A percentile compares a stretch with the other conserved stretches of the same genome.
These are phyloP conservation scores for Sternarchorhynchus goeldii DNA, from an alignment of 2,797 vertebrate genomes.

Conservation along the genomic window DNA sequence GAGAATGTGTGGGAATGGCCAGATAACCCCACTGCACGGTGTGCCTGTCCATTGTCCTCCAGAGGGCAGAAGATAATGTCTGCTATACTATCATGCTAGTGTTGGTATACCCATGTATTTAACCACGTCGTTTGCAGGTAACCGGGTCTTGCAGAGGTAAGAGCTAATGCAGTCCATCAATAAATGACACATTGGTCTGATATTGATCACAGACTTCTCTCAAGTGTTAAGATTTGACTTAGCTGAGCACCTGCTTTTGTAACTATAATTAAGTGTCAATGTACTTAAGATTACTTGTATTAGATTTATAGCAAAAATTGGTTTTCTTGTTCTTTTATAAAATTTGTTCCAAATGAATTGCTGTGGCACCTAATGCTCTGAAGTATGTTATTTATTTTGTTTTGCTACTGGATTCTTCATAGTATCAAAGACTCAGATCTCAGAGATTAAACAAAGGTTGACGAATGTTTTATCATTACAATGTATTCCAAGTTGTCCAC, in stretches of 20 bases:
- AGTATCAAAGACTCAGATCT: no score
- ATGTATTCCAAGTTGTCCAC: no score
- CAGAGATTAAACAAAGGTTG: no score
- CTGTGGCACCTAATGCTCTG: no score
- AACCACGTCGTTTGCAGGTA: slow-evolving; percentile 66
- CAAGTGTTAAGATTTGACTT: slow-evolving; percentile 5
- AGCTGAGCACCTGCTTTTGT: slow-evolving; percentile 10
- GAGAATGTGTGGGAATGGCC: slow-evolving; percentile 45
- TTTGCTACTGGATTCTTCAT: no score
- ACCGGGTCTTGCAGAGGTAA: slow-evolving; percentile 59
- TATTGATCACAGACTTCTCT: slow-evolving; percentile 64
- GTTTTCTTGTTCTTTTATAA: no score
- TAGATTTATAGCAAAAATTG: no score
- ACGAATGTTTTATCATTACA: no score
- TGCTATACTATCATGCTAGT: slow-evolving; percentile 58
- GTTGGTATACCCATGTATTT: slow-evolving; percentile 68
- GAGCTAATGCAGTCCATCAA: slow-evolving; percentile 74
- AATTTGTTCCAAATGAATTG: no score
- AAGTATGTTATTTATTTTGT: no score
- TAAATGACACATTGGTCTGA: slow-evolving; percentile 64
- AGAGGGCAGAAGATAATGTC: slow-evolving; percentile 42
- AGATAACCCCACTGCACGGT: slow-evolving; percentile 51
- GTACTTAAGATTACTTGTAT: no score
- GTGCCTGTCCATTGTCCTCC: slow-evolving; percentile 44
- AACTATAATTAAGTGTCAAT: not conserved